These are phyloP conservation scores for Nephila pilipes DNA, from an alignment of 1,140 invertebrate species.

Conservation along the genomic window DNA sequence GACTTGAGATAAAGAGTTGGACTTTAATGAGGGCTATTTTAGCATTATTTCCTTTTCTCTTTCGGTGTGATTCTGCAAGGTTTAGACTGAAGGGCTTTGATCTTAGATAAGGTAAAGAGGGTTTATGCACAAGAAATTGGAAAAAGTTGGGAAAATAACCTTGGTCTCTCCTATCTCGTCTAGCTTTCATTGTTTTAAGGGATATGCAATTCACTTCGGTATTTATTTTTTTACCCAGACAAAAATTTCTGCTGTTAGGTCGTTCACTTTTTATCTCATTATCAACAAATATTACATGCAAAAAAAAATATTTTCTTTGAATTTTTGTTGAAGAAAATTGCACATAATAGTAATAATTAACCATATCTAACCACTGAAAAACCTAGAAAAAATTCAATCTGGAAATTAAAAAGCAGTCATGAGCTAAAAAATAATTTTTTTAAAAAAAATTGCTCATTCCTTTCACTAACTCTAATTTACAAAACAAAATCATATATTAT, in stretches of 20 bases:
- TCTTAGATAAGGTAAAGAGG: background rate
- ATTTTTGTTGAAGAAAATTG: too few species aligned
- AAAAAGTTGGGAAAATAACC: background rate
- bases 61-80: background rate
- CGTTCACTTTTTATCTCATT: background rate
- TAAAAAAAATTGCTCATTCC: too few species aligned
- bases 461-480: too few species aligned
- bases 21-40: constrained; percentile 13
- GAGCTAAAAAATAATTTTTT: too few species aligned
- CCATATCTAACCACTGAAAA: too few species aligned
- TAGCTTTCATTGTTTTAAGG: background rate
- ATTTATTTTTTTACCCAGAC: background rate
- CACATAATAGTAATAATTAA: too few species aligned
- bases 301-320: too few species aligned
- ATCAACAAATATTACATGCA: too few species aligned
- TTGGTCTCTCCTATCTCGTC: background rate
- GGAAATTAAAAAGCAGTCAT: too few species aligned
- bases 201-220: background rate
- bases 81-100: background rate
- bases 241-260: background rate
- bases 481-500: too few species aligned
- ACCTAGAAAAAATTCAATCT: too few species aligned
- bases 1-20: constrained; percentile 10
- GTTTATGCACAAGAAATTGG: background rate
- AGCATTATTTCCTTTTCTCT: background rate